phyloP scores from a whole-genome alignment of 1,140 invertebrate species.

The Pseudomyrmex concolor region DNA sequence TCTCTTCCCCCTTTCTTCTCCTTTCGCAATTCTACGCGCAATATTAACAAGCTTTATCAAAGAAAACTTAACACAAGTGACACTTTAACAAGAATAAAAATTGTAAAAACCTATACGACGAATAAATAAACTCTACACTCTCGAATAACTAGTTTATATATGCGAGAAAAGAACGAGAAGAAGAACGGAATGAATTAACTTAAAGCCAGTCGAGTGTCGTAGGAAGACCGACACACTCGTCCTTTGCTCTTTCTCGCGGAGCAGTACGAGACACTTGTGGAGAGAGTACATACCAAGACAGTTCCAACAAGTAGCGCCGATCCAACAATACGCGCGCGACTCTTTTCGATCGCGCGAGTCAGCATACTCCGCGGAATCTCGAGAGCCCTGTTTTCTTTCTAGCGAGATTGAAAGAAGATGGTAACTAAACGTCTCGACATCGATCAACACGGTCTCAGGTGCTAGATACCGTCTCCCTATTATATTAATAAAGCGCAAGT shows the following conservation, averaged over 20 bases:
- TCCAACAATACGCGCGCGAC: constrained; percentile 62
- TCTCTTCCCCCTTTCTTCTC: background rate
- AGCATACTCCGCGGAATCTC: background rate
- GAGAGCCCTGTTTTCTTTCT: background rate
- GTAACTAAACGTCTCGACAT: constrained; percentile 26
- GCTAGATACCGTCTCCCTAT: constrained; percentile 21
- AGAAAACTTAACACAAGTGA: constrained; percentile 6
- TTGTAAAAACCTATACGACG: background rate
- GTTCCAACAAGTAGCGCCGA: constrained; percentile 72
- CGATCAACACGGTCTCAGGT: constrained; percentile 26
- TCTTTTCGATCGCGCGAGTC: background rate
- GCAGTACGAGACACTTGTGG: constrained; percentile 47
- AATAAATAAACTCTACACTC: constrained; percentile 34
- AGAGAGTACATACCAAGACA: constrained; percentile 54
- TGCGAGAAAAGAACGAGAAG: constrained; percentile 25
- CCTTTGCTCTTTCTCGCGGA: constrained; percentile 38
- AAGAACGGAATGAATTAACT: constrained; percentile 47
- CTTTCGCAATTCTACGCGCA: background rate
- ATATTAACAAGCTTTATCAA: constrained; percentile 19
- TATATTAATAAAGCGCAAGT: background rate
- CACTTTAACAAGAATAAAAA: constrained; percentile 35
- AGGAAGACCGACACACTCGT: constrained; percentile 68
- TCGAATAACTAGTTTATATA: constrained; percentile 9
- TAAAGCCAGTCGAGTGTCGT: constrained; percentile 64
- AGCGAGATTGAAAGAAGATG: background rate